Evolutionary conservation across 2,797 vertebrate species (phyloP), one percentile per base, ranked within the genome.

Genomic region (Megalops cyprinoides): DNA sequence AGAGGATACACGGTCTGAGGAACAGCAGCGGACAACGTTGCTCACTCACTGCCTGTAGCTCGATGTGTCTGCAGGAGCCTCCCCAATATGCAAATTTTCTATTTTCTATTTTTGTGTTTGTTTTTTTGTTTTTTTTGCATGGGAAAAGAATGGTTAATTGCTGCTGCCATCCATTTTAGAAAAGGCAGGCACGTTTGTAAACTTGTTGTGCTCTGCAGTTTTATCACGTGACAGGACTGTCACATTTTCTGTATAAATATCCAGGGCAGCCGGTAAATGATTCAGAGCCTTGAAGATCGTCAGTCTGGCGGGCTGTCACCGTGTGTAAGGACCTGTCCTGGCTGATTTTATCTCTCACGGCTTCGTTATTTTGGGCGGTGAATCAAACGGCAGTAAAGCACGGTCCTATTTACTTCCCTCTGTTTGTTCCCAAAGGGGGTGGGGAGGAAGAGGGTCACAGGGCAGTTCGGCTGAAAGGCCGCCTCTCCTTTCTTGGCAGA

Each of bases 281-380:
- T 91, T 90, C 80, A 90, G 85, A 80, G 84, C 75, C 86, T 73
- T 49, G 49, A 81, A 87, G 88, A 83, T 87, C 87, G 81, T 83
- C 79, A 56, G 89, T 84, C 84, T 84, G 84, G 79, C 84, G 85
- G 81, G 5, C 79, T 44, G 76, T 81, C 85, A 82, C 69, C 78
- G 80, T 86, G 87, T 79, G 62, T 79, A 86, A 86, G 80, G 90
- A 90, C 85, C 83, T 79, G 90, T 90, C 86, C 84, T 81, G 88
- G 88, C 82, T 91, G 92, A 91, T 92, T 83, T 82, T 85, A 90
- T 93, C 91, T 84, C 48, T 78, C 14, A 76, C 67, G 67, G 83
- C 86, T 87, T 87, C 3, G 82, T 90, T 91, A 85, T 90, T 90
- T 86, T 88, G 84, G 88, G 89, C 89, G 76, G 81, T 9, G 77